A percentile compares a stretch with the other conserved stretches of the same genome.
Conservation (phyloP, 2,113 vertebrate genomes). For the Phaetusa simplex region DNA sequence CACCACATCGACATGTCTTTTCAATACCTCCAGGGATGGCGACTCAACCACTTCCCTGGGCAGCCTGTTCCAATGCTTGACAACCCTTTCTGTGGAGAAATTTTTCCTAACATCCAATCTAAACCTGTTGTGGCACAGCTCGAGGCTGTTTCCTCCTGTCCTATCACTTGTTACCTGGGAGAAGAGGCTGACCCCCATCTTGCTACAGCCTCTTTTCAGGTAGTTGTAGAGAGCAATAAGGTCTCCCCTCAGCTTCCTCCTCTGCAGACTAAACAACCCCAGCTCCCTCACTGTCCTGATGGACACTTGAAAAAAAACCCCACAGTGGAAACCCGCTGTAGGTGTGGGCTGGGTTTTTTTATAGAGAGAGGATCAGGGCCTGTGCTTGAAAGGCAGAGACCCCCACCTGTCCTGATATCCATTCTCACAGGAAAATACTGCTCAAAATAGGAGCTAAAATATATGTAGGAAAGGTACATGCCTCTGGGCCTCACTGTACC, state of each 20-base stretch:
- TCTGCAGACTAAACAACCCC: background rate
- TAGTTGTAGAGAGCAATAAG: background rate
- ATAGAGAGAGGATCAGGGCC: background rate
- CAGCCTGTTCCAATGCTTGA: background rate
- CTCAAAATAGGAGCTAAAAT: background rate
- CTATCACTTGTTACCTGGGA: background rate
- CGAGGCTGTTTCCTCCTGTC: background rate
- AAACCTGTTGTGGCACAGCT: background rate
- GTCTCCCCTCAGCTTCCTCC: background rate
- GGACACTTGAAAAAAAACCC: background rate
- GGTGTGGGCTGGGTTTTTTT: background rate
- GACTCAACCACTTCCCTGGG: background rate
- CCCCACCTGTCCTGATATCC: fast-evolving
- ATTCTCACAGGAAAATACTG: background rate
- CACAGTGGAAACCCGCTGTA: background rate
- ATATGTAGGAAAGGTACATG: background rate
- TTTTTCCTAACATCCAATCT: background rate
- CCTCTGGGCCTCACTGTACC: background rate
- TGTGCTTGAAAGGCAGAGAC: background rate
- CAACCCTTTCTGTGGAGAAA: background rate
- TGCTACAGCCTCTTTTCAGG: background rate
- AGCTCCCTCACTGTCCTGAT: background rate
- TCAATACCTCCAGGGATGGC: background rate
- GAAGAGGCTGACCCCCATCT: background rate
- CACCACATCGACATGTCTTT: background rate